Evolutionary conservation across 2,797 vertebrate genomes (phyloP), one percentile per base, ranked within the genome.

Genomic region (Trachurus trachurus): DNA sequence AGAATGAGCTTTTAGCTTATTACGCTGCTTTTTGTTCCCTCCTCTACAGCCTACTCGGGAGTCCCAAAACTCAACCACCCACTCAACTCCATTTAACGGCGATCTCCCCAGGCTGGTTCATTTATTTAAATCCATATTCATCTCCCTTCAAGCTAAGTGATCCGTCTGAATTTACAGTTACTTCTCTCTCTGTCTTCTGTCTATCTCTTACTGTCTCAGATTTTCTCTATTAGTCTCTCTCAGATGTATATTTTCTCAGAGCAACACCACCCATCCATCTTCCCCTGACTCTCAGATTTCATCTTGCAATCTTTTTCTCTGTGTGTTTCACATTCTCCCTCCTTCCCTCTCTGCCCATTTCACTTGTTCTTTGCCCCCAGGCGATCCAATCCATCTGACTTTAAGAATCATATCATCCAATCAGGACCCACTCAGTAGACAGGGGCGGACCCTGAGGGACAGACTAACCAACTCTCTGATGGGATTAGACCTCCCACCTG

Each of bases 401-500:
- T 88, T 84, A 85, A 62, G 83, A 92, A 92, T 88, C 81, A 85
- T 67, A 90, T 93, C 89, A 93, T 89, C 92, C 92, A 94, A 94
- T 93, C 88, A 92, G 82, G 70, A 78, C 88, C 87, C 87, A 89
- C 88, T 88, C 76, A n/a, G 84, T 67, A 70, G 89, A 92, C 85
- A 87, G 85, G 86, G 92, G 93, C 78, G 89, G 90, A 81, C 91
- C 92, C 90, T 85, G 69, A 59, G 91, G 91, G 91, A 87, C 66
- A 71, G 77, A 74, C 83, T 84, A 89, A 91, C 87, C 68, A 76
- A 88, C 79, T 87, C 87, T 78, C 74, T 92, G 86, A 94, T 93
- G 85, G 82, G 82, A 92, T 94, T 94, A 92, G 86, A 87, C 89
- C 82, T 92, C 91, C 92, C 89, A 92, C 89, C 90, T 94, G 93